Base-by-base conservation (phyloP, 2,888 invertebrate genomes). In the Heliconius erato region DNA sequence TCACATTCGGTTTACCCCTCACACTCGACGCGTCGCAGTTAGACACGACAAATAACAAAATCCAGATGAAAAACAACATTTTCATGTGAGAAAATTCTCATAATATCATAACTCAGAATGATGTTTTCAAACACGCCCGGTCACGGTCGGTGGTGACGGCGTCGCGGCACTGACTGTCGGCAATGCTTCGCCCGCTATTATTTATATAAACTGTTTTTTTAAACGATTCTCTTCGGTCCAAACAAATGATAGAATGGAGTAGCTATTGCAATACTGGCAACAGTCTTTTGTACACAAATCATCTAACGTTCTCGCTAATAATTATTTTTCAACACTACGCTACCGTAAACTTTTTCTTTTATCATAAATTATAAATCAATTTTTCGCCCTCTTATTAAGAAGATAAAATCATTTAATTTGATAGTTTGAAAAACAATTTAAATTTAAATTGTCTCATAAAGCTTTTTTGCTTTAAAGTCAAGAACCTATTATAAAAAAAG, bases 121-220 rank as follows among this genome's bases (percentile, higher is more conserved):
- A 59, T 83, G 79, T 84, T 85, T 83, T 83, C 83, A 86, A 86
- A 86, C 83, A 86, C 87, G 83, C 82, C 72, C 82, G 87, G 89
- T 91, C 88, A 88, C 87, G 86, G 86, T 35, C 88, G 83, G 88
- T 88, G 49, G 28, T 28, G 81, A 87, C 92, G 91, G 89, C 91
- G 87, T 91, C 94, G 91, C 92, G 92, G 88, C 86, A 88, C 87
- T 87, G 89, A 95, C 95, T 95, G 94, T 89, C 90, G 88, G 88
- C 89, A 87, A 88, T 90, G 88, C 88, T 90, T 87, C 89, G 88
- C 89, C 90, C 89, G 93, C 94, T 93, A 94, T 94, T 94, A 95
- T 95, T 96, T 95, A 96, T 96, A 96, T 78, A 78, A 67, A 78
- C 94, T 95, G 94, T 95, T 95, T 94, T 63, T 89, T 87, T 91